These are phyloP conservation scores for Drosophila busckii DNA, from an alignment of 1,140 invertebrate species.

Conservation along the genomic window DNA sequence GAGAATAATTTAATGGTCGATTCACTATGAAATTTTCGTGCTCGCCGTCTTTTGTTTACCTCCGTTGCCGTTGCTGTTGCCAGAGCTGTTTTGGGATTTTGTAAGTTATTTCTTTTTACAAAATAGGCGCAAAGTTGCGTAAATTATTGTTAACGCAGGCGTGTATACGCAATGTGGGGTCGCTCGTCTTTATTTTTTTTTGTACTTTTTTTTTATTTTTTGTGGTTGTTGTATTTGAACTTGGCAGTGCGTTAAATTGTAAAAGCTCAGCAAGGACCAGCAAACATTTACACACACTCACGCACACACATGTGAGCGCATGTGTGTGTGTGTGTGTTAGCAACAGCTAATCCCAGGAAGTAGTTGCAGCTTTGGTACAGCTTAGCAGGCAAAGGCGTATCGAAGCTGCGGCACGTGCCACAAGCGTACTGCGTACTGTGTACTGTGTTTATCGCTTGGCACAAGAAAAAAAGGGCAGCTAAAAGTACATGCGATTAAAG, in stretches of 20 bases:
- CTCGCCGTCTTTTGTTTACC: constrained; percentile 22
- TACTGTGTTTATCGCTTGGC: constrained; percentile 27
- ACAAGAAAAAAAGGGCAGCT: constrained; percentile 17
- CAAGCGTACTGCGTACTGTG: too few species aligned
- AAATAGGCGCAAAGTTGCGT: constrained; percentile 75
- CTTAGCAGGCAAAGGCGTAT: constrained; percentile 51
- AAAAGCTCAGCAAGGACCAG: constrained; percentile 57
- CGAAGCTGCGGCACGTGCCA: constrained; percentile 22
- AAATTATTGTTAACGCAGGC: constrained; percentile 74
- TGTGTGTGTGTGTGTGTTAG: too few species aligned
- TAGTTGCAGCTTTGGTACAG: constrained; percentile 59
- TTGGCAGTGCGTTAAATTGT: constrained; percentile 75
- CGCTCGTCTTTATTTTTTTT: constrained; percentile 9
- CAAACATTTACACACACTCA: constrained; percentile 8
- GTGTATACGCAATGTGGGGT: constrained; percentile 51
- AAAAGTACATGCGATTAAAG: constrained; percentile 56
- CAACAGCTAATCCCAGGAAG: constrained; percentile 67
- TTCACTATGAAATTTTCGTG: constrained; percentile 71
- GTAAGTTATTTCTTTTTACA: constrained; percentile 73
- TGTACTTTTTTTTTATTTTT: constrained; percentile 20
- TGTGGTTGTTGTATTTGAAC: constrained; percentile 70
- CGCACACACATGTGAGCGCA: not conserved
- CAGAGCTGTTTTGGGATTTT: constrained; percentile 39
- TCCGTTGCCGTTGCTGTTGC: not conserved
- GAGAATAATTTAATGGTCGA: constrained; percentile 62